phyloP scores from a whole-genome alignment of 2,797 vertebrate species.

The Petrocephalus sullivani region DNA sequence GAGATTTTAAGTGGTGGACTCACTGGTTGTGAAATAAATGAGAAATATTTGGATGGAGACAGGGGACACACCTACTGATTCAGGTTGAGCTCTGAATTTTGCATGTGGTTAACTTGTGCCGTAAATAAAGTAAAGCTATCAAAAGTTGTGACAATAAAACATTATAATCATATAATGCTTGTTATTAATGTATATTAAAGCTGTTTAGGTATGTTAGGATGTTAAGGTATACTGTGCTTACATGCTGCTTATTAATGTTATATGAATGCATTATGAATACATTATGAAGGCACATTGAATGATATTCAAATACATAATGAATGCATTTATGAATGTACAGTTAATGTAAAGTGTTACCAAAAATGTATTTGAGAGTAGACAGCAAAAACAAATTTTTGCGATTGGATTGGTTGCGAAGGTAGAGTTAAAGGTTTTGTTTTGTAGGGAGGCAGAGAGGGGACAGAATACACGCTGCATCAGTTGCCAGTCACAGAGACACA shows the following conservation, averaged over 20 bases:
- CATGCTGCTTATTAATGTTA: no score
- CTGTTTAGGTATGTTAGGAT: no score
- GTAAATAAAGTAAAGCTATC: neutral
- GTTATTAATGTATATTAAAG: no score
- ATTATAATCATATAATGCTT: no score
- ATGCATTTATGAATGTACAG: no score
- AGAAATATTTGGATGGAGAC: neutral
- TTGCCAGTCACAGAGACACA: neutral
- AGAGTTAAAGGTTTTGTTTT: neutral
- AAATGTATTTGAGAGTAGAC: neutral
- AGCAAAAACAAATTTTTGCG: neutral
- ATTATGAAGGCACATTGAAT: neutral
- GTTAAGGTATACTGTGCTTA: no score
- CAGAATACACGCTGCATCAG: neutral
- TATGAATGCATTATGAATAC: no score
- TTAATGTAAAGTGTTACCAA: neutral
- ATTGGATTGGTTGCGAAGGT: no score
- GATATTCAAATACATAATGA: neutral
- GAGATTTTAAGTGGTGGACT: neutral
- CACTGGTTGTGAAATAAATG: neutral
- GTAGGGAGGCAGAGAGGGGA: neutral
- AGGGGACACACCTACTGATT: neutral
- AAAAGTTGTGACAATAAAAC: neutral
- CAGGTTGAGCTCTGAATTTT: neutral
- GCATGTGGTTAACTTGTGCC: neutral